Conservation (phyloP, 2,888 invertebrate genomes). For the Melanostoma scalare region DNA sequence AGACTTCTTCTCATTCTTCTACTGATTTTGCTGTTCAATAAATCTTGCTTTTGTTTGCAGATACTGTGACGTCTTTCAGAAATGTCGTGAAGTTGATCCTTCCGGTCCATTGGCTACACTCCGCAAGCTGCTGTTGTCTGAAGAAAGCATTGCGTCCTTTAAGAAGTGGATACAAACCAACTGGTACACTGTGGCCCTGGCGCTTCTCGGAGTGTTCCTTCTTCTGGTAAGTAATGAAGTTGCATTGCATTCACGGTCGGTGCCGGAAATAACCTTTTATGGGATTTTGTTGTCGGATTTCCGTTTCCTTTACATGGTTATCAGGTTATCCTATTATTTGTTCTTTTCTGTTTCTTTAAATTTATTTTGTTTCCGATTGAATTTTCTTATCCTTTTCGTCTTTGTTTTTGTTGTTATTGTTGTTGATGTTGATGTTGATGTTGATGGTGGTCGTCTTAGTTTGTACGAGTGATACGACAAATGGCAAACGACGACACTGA, state of each 20-base stretch:
- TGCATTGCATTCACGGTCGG: conserved; percentile 24
- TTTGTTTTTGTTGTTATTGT: conserved; percentile 24
- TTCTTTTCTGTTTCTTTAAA: conserved; percentile 44
- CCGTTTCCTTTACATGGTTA: conserved; percentile 64
- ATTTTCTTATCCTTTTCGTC: conserved; percentile 61
- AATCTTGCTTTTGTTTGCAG: conserved; percentile 78
- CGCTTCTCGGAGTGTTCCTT: conserved; percentile 88
- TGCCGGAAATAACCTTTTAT: conserved; percentile 66
- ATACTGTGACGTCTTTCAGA: conserved; percentile 87
- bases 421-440: conserved; percentile 29
- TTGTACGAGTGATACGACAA: conserved; percentile 52
- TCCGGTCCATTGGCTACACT: conserved; percentile 95
- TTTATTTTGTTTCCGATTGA: conserved; percentile 71
- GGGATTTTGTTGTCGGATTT: conserved; percentile 71
- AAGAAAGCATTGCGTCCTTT: conserved; percentile 94
- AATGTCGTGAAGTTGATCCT: conserved; percentile 95
- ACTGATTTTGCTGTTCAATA: conserved; percentile 26
- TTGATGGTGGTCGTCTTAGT: conserved; percentile 35
- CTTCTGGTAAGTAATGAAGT: conserved; percentile 88
- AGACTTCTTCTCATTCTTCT: background rate
- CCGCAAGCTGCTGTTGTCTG: conserved; percentile 91
- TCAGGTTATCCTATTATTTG: conserved; percentile 62
- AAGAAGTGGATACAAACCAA: conserved; percentile 93
- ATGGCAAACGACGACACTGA: conserved; percentile 38
- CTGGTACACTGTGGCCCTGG: conserved; percentile 94